These are phyloP conservation scores for Piaya cayana DNA, from an alignment of 2,113 vertebrate genomes.

Conservation along the genomic window DNA sequence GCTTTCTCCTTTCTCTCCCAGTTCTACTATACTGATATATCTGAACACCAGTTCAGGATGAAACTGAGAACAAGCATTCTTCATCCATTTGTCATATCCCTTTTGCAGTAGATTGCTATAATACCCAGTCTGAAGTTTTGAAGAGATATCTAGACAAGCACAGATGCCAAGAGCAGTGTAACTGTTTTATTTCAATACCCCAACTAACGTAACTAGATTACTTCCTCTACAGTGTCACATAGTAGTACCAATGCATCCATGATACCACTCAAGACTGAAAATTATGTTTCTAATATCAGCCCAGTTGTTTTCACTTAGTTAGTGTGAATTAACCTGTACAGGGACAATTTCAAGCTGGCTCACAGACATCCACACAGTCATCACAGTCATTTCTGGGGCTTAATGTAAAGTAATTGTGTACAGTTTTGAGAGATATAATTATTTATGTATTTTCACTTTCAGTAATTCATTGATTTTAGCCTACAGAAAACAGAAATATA, in stretches of 20 bases:
- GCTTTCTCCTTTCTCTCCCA: not conserved
- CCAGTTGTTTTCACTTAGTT: not conserved
- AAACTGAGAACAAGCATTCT: not conserved
- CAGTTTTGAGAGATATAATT: not conserved
- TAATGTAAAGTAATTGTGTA: not conserved
- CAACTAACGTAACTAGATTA: not conserved
- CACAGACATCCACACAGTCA: not conserved
- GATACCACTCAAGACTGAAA: not conserved
- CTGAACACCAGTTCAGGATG: not conserved
- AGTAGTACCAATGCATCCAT: not conserved
- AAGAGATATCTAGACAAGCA: not conserved
- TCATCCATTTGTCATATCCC: not conserved
- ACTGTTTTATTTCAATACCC: not conserved
- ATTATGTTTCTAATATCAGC: conserved; percentile 26
- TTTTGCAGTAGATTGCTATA: not conserved
- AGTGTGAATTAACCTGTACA: not conserved
- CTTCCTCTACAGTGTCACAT: not conserved
- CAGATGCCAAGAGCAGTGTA: not conserved
- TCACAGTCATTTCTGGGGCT: not conserved
- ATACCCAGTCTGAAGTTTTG: not conserved
- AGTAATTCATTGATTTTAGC: no score
- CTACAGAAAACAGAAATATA: no score
- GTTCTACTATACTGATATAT: no score
- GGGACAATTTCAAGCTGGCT: not conserved
- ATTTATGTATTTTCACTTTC: not conserved